These are phyloP conservation scores for Martes martes DNA, from an alignment of 2,113 vertebrate genomes.

Conservation along the genomic window DNA sequence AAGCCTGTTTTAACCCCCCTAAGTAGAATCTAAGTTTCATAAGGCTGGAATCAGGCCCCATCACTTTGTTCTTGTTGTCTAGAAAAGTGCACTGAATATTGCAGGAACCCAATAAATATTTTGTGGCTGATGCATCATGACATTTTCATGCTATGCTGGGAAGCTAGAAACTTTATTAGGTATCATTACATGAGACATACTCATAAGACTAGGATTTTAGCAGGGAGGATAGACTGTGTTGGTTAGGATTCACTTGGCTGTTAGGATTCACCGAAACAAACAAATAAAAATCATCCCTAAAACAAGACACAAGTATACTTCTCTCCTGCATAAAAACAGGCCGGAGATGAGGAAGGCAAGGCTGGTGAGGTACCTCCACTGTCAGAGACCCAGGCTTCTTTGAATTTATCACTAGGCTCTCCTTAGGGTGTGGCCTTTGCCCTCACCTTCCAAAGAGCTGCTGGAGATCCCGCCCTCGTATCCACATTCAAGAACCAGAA, in stretches of 20 bases:
- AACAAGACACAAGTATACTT: background rate
- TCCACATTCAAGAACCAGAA: background rate
- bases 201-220: background rate
- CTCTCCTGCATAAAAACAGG: background rate
- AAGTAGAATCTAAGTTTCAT: background rate
- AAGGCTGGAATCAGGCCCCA: background rate
- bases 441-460: background rate
- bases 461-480: background rate
- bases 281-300: background rate
- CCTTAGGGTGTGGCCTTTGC: background rate
- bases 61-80: background rate
- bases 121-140: background rate
- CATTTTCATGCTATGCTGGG: background rate
- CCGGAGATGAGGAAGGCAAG: background rate
- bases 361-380: fast-evolving
- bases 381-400: background rate
- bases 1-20: background rate
- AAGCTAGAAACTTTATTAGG: background rate
- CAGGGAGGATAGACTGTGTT: background rate
- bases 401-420: background rate
- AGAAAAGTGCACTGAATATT: background rate
- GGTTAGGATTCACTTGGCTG: background rate
- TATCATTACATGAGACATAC: background rate
- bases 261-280: background rate
- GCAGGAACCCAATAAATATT: background rate